Base-by-base conservation (phyloP, 1,140 invertebrate species). In the Rhopalosiphum padi region DNA sequence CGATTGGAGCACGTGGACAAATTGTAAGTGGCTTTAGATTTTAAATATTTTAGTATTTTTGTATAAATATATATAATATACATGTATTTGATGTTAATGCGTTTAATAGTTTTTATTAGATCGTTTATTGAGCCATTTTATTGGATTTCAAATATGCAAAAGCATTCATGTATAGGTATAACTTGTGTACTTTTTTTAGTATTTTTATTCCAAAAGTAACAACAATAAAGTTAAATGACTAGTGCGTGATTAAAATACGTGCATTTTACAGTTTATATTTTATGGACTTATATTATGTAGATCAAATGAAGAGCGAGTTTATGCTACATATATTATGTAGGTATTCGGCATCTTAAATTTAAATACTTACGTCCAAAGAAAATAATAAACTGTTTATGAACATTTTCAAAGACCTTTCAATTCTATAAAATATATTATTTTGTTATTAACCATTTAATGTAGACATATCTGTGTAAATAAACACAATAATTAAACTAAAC, bases 211-310 rank as follows among this genome's bases (percentile, higher is more conserved):
- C 15, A 68, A n/a, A 77, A 77, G 30, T 77, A 77, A 18, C 60
- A 15, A n/a, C 30, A 77, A 18, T 77, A 77, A 77, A 77, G 60
- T n/a, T n/a, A 77, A 77, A 77, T 18, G 60, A 77, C 60, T 6
- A n/a, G 60, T 77, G 30, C 60, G 60, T 77, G 60, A 77, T 77
- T 77, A 77, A 77, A 77, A 77, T 77, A 77, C 60, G 30, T n/a
- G 60, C n/a, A 2, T n/a, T 77, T 77, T n/a, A n/a, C 15, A 35
- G 18, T 18, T 30, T n/a, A n/a, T 77, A 3, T n/a, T 77, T 77
- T n/a, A 77, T 35, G n/a, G 60, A 6, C 30, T 41, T 41, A 41
- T 60, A 15, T n/a, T 35, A 77, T 7, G 11, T n/a, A 18, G 60
- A 77, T n/a, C 5, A 18, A 77, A n/a, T 23, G 1, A 77, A 15